Evolutionary conservation across 1,140 invertebrate genomes (phyloP).

Genomic region (Maconellicoccus hirsutus): DNA sequence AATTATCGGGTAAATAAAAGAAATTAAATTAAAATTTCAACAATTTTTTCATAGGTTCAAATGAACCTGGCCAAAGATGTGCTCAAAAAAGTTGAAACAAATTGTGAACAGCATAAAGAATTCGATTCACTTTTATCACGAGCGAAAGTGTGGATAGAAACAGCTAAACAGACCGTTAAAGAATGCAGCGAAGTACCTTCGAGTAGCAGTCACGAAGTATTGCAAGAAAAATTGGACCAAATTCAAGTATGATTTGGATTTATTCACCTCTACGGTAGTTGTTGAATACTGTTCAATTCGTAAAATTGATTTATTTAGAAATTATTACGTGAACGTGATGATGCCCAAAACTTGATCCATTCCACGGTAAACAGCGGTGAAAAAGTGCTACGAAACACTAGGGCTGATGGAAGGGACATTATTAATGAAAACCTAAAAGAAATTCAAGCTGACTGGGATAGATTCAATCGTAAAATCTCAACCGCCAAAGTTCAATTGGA

Average conservation of each 20-base stretch:
- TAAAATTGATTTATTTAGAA: constrained; percentile 52
- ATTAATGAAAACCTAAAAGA: constrained; percentile 81
- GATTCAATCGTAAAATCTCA: constrained; percentile 80
- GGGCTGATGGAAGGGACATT: constrained; percentile 76
- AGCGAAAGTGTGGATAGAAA: constrained; percentile 77
- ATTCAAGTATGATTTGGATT: constrained; percentile 37
- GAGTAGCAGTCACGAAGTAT: constrained; percentile 60
- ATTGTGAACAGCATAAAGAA: constrained; percentile 73
- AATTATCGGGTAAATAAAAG: too few relatives aligned
- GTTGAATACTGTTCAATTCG: not conserved
- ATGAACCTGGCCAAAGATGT: constrained; percentile 86
- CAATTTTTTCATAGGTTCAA: constrained; percentile 47
- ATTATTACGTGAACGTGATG: constrained; percentile 67
- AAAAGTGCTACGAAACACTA: constrained; percentile 74
- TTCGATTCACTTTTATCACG: constrained; percentile 69
- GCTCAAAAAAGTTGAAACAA: constrained; percentile 81
- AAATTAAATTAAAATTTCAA: too few relatives aligned
- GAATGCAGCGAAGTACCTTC: constrained; percentile 66
- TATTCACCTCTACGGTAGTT: not conserved
- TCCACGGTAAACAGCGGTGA: constrained; percentile 83
- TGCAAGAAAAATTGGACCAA: constrained; percentile 66
- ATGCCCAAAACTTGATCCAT: constrained; percentile 82
- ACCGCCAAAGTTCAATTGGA: constrained; percentile 86
- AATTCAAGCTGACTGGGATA: constrained; percentile 85
- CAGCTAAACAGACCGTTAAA: constrained; percentile 69